Percentiles rank a stretch among this genome's conserved stretches.
Evolutionary conservation across 2,888 invertebrate genomes (phyloP).

Genomic region (Drosophila incognita): DNA sequence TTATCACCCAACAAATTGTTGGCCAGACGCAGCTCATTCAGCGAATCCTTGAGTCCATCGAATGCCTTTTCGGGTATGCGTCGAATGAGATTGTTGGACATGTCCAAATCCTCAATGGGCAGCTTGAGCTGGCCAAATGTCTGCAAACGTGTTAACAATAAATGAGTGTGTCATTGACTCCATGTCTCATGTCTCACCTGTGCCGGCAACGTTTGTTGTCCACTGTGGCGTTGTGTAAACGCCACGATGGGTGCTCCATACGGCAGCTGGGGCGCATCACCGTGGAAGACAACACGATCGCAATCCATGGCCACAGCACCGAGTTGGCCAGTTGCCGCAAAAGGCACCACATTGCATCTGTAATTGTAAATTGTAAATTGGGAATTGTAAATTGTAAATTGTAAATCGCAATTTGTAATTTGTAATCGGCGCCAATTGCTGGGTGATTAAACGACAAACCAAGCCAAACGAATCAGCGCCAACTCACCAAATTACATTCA

Average conservation of each 20-base stretch:
- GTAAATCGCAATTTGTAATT: not conserved
- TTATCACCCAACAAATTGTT: slow-evolving; percentile 95
- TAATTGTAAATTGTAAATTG: slow-evolving; percentile 51
- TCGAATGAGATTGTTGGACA: slow-evolving; percentile 92
- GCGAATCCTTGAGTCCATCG: slow-evolving; percentile 88
- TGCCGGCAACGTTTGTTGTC: slow-evolving; percentile 92
- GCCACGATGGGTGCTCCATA: slow-evolving; percentile 92
- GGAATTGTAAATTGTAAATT: not conserved
- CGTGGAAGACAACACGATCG: slow-evolving; percentile 92
- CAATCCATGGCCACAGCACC: slow-evolving; percentile 91
- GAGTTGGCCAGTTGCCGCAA: slow-evolving; percentile 86
- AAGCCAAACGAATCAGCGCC: slow-evolving; percentile 35
- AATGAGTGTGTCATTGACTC: slow-evolving; percentile 2
- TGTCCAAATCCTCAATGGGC: slow-evolving; percentile 91
- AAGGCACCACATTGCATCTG: slow-evolving; percentile 86
- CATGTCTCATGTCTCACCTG: slow-evolving; percentile 86
- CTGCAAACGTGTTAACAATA: slow-evolving; percentile 52
- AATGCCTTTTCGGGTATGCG: slow-evolving; percentile 92
- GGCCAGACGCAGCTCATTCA: slow-evolving; percentile 90
- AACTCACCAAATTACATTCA: slow-evolving; percentile 55
- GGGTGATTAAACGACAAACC: slow-evolving; percentile 46
- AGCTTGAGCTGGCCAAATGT: slow-evolving; percentile 90
- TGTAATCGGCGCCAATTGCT: slow-evolving; percentile 74
- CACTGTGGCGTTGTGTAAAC: slow-evolving; percentile 92
- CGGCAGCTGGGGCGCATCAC: slow-evolving; percentile 91